A percentile compares a stretch with the other conserved stretches of the same genome.
Evolutionary conservation across 2,888 invertebrate genomes (phyloP).

Genomic region (Aethes cnicana): DNA sequence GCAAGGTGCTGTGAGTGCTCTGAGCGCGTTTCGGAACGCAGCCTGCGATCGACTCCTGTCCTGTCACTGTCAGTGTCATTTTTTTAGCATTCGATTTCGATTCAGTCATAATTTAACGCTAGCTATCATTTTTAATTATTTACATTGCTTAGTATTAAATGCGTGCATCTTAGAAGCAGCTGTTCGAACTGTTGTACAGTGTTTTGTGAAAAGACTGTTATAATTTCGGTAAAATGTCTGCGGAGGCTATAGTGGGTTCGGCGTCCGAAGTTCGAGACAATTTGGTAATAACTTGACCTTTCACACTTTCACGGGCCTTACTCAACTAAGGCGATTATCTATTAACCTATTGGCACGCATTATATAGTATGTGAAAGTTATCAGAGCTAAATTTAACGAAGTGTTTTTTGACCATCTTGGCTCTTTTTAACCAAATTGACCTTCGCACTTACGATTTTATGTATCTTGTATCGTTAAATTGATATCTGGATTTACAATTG

Average conservation of each 20-base stretch:
- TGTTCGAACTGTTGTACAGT: background rate
- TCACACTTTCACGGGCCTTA: conserved; percentile 7
- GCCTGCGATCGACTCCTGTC: too few species aligned
- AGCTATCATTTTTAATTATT: conserved; percentile 4
- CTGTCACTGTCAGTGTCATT: conserved; percentile 16
- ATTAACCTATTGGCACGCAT: background rate
- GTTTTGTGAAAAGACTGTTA: background rate
- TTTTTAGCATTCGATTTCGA: conserved; percentile 2
- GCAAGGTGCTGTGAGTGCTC: too few species aligned
- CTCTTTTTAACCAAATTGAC: conserved; percentile 23
- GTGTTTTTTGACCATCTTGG: background rate
- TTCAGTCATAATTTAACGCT: too few species aligned
- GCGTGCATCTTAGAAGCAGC: background rate
- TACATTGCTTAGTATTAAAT: background rate
- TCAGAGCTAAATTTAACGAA: too few species aligned
- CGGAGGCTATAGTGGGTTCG: conserved; percentile 56
- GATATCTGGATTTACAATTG: too few species aligned
- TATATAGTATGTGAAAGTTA: too few species aligned
- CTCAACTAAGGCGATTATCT: background rate
- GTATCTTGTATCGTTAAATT: conserved; percentile 15
- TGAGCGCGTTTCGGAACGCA: too few species aligned
- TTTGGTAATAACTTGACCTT: conserved; percentile 56
- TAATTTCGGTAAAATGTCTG: conserved; percentile 50
- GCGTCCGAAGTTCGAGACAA: conserved; percentile 69
- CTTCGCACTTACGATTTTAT: conserved; percentile 32